A percentile compares a stretch with the other conserved stretches of the same genome.
Evolutionary conservation across 2,888 invertebrate genomes (phyloP).

Genomic region (Amphipoea oculea): DNA sequence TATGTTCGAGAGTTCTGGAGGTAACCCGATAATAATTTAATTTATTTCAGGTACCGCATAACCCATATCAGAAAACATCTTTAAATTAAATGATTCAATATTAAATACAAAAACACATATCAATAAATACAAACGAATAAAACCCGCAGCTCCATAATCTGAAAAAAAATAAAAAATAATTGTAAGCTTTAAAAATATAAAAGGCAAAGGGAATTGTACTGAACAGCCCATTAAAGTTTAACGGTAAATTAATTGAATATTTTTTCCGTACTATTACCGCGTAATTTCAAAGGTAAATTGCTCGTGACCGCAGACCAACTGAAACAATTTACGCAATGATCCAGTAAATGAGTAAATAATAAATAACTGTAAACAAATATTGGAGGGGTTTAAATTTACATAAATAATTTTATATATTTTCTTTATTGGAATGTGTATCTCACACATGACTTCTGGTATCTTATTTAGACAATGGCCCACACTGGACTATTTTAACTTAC

Average conservation of each 20-base stretch:
- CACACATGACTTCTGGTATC: not conserved
- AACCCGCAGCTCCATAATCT: not conserved
- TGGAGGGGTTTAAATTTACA: conserved; percentile 23
- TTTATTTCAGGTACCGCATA: too few relatives aligned
- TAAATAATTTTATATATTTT: not conserved
- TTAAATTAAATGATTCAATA: too few relatives aligned
- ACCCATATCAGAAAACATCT: too few relatives aligned
- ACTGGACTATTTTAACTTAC: not conserved
- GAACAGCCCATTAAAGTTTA: conserved; percentile 18
- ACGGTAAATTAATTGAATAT: conserved; percentile 39
- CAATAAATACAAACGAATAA: too few relatives aligned
- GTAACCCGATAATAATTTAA: too few relatives aligned
- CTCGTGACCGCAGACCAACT: conserved; percentile 50
- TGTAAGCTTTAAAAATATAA: not conserved
- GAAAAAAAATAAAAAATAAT: not conserved
- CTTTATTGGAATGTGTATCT: conserved; percentile 3
- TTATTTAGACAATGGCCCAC: not conserved
- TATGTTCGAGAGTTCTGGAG: too few relatives aligned
- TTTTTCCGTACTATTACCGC: conserved; percentile 48
- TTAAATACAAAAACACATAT: too few relatives aligned
- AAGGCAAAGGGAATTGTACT: not conserved
- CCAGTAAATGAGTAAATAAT: conserved; percentile 50
- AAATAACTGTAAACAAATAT: conserved; percentile 26
- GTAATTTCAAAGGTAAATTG: conserved; percentile 54
- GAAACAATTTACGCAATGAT: conserved; percentile 51